phyloP scores from a whole-genome alignment of 2,797 vertebrate species.

The Limnodromus scolopaceus region DNA sequence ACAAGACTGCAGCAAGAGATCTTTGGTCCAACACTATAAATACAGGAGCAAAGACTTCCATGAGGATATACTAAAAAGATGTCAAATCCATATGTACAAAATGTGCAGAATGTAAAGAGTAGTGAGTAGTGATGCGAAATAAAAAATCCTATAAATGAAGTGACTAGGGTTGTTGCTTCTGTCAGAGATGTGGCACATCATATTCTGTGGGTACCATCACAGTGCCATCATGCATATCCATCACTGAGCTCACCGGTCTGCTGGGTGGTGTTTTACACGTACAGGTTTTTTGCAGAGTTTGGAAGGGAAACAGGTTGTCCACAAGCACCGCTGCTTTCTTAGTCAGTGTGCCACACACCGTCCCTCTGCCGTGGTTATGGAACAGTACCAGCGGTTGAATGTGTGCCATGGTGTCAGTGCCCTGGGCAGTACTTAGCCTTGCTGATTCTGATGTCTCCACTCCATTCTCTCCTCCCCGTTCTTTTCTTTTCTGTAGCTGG shows the following conservation, averaged over 20 bases:
- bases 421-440: background rate
- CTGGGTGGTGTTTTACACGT: background rate
- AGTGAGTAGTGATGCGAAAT: background rate
- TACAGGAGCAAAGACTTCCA: background rate
- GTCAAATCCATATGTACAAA: background rate
- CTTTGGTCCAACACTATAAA: background rate
- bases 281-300: background rate
- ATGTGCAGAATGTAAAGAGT: background rate
- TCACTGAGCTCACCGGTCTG: rapidly evolving
- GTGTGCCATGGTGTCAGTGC: rapidly evolving
- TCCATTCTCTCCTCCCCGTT: background rate
- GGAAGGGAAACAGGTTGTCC: background rate
- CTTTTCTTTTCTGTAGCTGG: background rate
- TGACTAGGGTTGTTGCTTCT: background rate
- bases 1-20: background rate
- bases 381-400: rapidly evolving
- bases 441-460: background rate
- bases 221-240: background rate
- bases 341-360: rapidly evolving
- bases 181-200: background rate
- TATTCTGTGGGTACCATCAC: background rate
- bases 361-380: rapidly evolving
- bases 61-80: background rate
- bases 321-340: background rate
- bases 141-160: background rate